These are phyloP conservation scores for Glandiceps talaboti DNA, from an alignment of 53 echinoderm and acorn worm genomes.

Conservation along the genomic window DNA sequence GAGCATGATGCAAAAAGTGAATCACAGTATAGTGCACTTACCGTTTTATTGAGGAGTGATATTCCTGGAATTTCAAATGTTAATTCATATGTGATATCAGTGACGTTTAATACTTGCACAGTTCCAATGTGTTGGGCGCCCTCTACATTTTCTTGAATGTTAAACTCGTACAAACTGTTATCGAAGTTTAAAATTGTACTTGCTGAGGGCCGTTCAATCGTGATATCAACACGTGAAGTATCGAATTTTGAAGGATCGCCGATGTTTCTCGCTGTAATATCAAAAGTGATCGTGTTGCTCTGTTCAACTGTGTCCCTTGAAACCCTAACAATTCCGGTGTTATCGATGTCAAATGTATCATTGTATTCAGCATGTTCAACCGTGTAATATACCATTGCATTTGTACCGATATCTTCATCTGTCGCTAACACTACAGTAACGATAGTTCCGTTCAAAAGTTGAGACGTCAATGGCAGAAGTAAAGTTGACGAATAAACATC, in stretches of 20 bases:
- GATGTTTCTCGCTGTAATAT: not conserved
- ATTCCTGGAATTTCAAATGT: not conserved
- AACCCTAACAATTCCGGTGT: not conserved
- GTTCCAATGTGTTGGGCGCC: not conserved
- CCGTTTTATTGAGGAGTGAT: not conserved
- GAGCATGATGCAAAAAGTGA: no score
- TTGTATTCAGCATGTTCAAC: not conserved
- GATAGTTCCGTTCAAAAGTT: not conserved
- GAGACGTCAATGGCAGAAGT: not conserved
- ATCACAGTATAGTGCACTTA: no score
- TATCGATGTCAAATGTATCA: not conserved
- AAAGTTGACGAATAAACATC: not conserved
- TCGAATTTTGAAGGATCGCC: not conserved
- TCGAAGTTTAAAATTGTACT: not conserved
- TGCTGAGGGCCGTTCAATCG: not conserved
- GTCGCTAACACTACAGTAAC: not conserved
- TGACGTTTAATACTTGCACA: not conserved
- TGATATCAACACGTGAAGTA: not conserved
- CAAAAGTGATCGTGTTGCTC: not conserved
- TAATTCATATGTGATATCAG: not conserved
- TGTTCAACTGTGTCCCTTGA: not conserved
- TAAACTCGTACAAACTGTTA: not conserved
- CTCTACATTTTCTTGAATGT: not conserved
- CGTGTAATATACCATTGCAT: not conserved
- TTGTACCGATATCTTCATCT: not conserved